phyloP scores from a whole-genome alignment of 2,888 invertebrate species.

The Nephrocerus scutellatus region DNA sequence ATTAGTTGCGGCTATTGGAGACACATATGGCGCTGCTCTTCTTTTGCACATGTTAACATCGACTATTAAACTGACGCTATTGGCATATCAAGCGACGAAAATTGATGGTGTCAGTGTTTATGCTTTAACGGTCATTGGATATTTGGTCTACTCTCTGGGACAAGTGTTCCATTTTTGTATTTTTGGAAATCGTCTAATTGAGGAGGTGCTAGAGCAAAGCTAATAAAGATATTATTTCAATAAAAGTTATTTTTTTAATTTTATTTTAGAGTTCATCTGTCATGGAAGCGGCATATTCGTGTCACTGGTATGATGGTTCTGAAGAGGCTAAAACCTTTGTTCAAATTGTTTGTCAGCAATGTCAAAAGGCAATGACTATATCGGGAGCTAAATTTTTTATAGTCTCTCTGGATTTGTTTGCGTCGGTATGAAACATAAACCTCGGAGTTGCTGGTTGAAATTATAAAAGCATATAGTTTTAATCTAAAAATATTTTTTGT shows the following conservation, averaged over 20 bases:
- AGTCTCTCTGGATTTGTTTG: conserved; percentile 78
- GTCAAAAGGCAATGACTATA: conserved; percentile 82
- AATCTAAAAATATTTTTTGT: conserved; percentile 10
- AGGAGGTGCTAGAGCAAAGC: conserved; percentile 68
- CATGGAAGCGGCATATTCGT: conserved; percentile 86
- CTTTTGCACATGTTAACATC: conserved; percentile 79
- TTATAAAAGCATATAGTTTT: background rate
- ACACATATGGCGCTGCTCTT: conserved; percentile 76
- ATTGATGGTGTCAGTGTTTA: conserved; percentile 70
- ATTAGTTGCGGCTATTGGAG: conserved; percentile 72
- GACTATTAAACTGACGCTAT: conserved; percentile 72
- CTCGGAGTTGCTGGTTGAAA: background rate
- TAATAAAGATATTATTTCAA: background rate
- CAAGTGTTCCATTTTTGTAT: conserved; percentile 85
- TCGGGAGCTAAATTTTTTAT: conserved; percentile 87
- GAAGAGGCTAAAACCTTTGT: conserved; percentile 87
- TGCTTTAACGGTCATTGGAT: conserved; percentile 71
- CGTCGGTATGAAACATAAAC: conserved; percentile 65
- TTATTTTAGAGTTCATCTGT: conserved; percentile 73
- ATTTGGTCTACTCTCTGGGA: conserved; percentile 69
- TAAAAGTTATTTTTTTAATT: background rate
- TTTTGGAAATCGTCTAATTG: conserved; percentile 77
- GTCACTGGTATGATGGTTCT: conserved; percentile 85
- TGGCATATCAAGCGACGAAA: conserved; percentile 84
- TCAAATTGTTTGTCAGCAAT: conserved; percentile 84